A percentile compares a stretch with the other conserved stretches of the same genome.
Conservation (phyloP, 2,113 vertebrate species). For the Macaca fascicularis region T2T-MFA8v1.1 NC_088380.1:110802501-110803000, state of each 20-base stretch:
- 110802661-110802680: constrained; percentile 58
- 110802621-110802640: constrained; percentile 63
- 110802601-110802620: constrained; percentile 61
- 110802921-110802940: no score
- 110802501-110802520: not conserved
- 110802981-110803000: no score
- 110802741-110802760: not conserved
- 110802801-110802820: constrained; percentile 52
- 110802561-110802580: constrained; percentile 16
- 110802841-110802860: not conserved
- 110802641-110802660: constrained; percentile 47
- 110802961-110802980: no score
- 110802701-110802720: not conserved
- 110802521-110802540: not conserved
- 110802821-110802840: not conserved
- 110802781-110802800: constrained; percentile 13
- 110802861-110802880: not conserved
- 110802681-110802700: not conserved
- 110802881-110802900: not conserved
- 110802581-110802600: constrained; percentile 60
- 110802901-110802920: not conserved
- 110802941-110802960: no score
- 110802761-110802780: not conserved
- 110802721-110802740: not conserved
- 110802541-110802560: not conserved